phyloP scores from a whole-genome alignment of 2,797 vertebrate species.

The Huso huso region DNA sequence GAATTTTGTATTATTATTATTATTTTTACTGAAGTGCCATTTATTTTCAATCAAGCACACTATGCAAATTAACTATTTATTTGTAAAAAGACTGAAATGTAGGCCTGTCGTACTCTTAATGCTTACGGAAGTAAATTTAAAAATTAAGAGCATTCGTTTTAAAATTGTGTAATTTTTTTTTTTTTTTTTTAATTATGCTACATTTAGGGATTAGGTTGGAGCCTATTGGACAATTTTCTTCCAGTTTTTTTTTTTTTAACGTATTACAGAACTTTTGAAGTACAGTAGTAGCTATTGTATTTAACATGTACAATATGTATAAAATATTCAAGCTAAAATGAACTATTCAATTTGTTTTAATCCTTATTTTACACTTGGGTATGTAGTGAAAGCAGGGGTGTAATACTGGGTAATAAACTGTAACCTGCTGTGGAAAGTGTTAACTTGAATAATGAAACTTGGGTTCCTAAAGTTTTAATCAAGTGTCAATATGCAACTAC shows the following conservation, averaged over 20 bases:
- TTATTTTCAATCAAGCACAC: slow-evolving; percentile 62
- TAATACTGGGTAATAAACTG: slow-evolving; percentile 36
- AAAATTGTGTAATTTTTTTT: slow-evolving; percentile 8
- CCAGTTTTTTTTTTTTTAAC: slow-evolving; percentile 18
- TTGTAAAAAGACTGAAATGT: slow-evolving; percentile 67
- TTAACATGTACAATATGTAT: slow-evolving; percentile 17
- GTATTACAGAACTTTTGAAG: slow-evolving; percentile 28
- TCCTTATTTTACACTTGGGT: slow-evolving; percentile 11
- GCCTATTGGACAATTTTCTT: slow-evolving; percentile 17
- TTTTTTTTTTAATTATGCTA: slow-evolving; percentile 18
- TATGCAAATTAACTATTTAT: slow-evolving; percentile 87
- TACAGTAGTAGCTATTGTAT: slow-evolving; percentile 23
- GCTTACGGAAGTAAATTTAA: slow-evolving; percentile 1
- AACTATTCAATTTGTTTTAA: background rate
- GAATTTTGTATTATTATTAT: slow-evolving; percentile 36
- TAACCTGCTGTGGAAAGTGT: slow-evolving; percentile 44
- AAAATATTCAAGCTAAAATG: slow-evolving; percentile 3
- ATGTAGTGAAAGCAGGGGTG: slow-evolving; percentile 52
- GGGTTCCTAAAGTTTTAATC: background rate
- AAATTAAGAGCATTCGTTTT: background rate
- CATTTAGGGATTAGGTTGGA: slow-evolving; percentile 22
- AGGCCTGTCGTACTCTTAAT: slow-evolving; percentile 49
- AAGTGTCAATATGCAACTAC: background rate
- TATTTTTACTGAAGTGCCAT: slow-evolving; percentile 48
- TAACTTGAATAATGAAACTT: background rate